These are phyloP conservation scores for Hippocampus mohnikei DNA, from an alignment of 2,113 vertebrate species.

Conservation along the genomic window DNA sequence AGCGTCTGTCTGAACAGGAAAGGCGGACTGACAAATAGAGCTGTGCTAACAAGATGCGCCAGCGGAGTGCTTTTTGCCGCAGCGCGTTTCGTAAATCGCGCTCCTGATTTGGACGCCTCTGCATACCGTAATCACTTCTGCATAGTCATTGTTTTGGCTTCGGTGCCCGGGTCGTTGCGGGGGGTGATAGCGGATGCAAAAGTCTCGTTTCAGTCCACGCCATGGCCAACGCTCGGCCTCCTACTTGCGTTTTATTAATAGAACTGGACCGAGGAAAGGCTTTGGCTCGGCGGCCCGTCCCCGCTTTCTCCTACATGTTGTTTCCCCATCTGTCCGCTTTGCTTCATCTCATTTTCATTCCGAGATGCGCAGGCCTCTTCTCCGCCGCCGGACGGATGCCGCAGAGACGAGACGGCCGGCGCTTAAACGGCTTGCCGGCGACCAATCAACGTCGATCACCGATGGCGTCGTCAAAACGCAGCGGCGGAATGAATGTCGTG, in stretches of 20 bases:
- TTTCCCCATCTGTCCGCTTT: not conserved
- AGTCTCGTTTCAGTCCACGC: conserved; percentile 36
- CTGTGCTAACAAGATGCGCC: conserved; percentile 22
- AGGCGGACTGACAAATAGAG: conserved; percentile 18
- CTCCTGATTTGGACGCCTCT: too few species aligned
- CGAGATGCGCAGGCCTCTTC: not conserved
- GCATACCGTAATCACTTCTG: not conserved
- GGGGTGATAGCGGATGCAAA: conserved; percentile 22
- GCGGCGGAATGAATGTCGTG: too few species aligned
- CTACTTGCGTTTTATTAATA: conserved; percentile 67
- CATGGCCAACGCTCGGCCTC: conserved; percentile 50
- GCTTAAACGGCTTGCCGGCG: conserved; percentile 35
- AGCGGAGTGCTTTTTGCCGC: not conserved
- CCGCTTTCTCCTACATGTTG: conserved; percentile 14
- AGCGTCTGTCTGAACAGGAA: not conserved
- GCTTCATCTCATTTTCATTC: conserved; percentile 2
- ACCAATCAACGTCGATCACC: conserved; percentile 2
- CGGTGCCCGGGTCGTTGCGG: conserved; percentile 22
- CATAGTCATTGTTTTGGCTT: not conserved
- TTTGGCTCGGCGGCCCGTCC: conserved; percentile 40
- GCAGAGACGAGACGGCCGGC: not conserved
- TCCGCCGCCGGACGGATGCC: conserved; percentile 10
- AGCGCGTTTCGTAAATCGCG: too few species aligned
- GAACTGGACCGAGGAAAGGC: conserved; percentile 55
- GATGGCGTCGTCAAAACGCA: conserved; percentile 15